A percentile compares a stretch with the other conserved stretches of the same genome.
Evolutionary conservation across 2,888 invertebrate genomes (phyloP).

Genomic region (Tetranychus truncatus): DNA sequence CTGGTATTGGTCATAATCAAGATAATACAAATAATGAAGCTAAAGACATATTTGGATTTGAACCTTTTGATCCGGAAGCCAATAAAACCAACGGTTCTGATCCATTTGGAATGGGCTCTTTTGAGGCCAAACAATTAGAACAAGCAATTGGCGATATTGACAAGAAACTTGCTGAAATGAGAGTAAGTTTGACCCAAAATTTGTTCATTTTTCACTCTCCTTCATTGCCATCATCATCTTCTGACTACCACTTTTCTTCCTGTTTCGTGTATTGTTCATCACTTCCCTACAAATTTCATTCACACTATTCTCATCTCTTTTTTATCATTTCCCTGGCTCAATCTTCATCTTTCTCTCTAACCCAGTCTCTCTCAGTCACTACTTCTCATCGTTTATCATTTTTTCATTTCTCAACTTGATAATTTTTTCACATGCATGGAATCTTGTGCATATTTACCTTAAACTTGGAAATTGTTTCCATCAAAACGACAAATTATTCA

Average conservation of each 20-base stretch:
- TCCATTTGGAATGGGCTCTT: conserved; percentile 69
- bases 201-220: background rate
- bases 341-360: background rate
- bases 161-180: conserved; percentile 65
- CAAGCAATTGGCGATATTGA: conserved; percentile 60
- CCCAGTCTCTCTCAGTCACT: background rate
- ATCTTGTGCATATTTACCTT: background rate
- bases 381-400: background rate
- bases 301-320: background rate
- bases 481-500: too few relatives aligned
- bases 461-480: background rate
- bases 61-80: conserved; percentile 43
- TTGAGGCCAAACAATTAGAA: conserved; percentile 44
- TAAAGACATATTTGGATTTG: conserved; percentile 60
- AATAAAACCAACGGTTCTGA: conserved; percentile 36
- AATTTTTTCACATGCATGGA: background rate
- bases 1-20: background rate
- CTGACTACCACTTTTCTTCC: background rate
- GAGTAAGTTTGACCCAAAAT: conserved; percentile 40
- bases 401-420: background rate
- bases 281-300: background rate
- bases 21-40: conserved; percentile 11
- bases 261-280: background rate
- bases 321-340: too few relatives aligned
- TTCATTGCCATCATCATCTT: background rate